These are phyloP conservation scores for Cetoscarus ocellatus DNA, from an alignment of 2,797 vertebrate genomes.

Conservation along the genomic window DNA sequence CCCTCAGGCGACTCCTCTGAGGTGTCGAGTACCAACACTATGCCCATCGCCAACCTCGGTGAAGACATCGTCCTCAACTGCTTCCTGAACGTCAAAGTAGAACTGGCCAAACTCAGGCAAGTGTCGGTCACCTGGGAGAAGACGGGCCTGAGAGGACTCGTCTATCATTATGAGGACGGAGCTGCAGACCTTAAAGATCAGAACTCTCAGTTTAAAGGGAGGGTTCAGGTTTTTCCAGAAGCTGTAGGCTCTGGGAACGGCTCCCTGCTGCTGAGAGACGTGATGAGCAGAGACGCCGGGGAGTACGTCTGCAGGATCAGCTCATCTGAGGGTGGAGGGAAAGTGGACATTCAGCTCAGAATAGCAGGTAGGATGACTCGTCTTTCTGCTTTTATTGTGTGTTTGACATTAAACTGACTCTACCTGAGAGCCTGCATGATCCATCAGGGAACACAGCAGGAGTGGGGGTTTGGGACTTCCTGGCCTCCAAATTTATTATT, in stretches of 20 bases:
- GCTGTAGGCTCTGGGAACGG: conserved; percentile 50
- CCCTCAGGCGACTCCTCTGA: conserved; percentile 25
- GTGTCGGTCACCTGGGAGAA: conserved; percentile 87
- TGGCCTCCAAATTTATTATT: too few relatives aligned
- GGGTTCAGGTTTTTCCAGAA: conserved; percentile 58
- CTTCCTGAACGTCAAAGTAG: conserved; percentile 10
- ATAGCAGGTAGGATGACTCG: conserved; percentile 56
- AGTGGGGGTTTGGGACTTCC: too few relatives aligned
- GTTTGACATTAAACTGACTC: conserved; percentile 11
- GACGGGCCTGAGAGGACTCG: conserved; percentile 68
- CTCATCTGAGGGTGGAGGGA: conserved; percentile 27
- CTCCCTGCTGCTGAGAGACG: conserved; percentile 63
- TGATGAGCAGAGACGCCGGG: conserved; percentile 43
- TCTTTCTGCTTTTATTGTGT: conserved; percentile 22
- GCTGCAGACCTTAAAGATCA: conserved; percentile 78
- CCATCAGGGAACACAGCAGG: too few relatives aligned
- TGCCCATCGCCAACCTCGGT: conserved; percentile 70
- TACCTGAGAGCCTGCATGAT: neutral
- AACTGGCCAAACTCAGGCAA: neutral
- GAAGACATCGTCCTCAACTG: conserved; percentile 77
- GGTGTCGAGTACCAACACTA: conserved; percentile 52
- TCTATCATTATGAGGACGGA: conserved; percentile 83
- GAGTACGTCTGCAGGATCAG: conserved; percentile 64
- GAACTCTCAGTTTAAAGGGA: conserved; percentile 76
- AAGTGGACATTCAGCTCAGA: conserved; percentile 51